Evolutionary conservation across 2,888 invertebrate species (phyloP).

Genomic region (Apamea epomidion): DNA sequence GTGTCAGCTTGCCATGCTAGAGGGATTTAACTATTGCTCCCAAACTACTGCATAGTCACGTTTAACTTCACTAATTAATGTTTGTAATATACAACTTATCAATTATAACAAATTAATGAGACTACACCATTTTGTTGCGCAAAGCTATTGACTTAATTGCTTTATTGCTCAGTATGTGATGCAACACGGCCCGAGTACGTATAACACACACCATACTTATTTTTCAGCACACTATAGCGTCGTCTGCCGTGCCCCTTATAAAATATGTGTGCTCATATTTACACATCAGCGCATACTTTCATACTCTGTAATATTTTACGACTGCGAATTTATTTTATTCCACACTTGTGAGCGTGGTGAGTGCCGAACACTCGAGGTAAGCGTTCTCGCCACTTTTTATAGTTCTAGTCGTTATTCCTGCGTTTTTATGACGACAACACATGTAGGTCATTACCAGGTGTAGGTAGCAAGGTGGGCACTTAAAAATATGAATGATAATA

Average conservation of each 20-base stretch:
- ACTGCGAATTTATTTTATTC: conserved; percentile 46
- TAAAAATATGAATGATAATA: conserved; percentile 18
- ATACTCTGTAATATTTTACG: conserved; percentile 38
- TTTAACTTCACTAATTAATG: background rate
- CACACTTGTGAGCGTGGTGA: conserved; percentile 37
- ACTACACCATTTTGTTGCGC: background rate
- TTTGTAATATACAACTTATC: background rate
- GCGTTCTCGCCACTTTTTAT: conserved; percentile 45
- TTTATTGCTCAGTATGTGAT: background rate
- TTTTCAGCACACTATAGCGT: background rate
- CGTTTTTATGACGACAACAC: conserved; percentile 43
- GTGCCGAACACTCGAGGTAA: conserved; percentile 24
- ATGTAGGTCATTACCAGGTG: conserved; percentile 1
- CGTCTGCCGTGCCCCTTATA: background rate
- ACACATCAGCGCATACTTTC: conserved; percentile 3
- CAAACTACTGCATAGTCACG: background rate
- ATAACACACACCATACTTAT: background rate
- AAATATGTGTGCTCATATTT: conserved; percentile 15
- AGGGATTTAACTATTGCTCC: background rate
- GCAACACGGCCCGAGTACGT: background rate
- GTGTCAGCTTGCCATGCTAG: background rate
- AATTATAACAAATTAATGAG: background rate
- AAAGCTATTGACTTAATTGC: background rate
- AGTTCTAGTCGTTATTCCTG: conserved; percentile 35
- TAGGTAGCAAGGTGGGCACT: background rate